Base-by-base conservation (phyloP, 2,888 invertebrate species). In the Anodontia alba region DNA sequence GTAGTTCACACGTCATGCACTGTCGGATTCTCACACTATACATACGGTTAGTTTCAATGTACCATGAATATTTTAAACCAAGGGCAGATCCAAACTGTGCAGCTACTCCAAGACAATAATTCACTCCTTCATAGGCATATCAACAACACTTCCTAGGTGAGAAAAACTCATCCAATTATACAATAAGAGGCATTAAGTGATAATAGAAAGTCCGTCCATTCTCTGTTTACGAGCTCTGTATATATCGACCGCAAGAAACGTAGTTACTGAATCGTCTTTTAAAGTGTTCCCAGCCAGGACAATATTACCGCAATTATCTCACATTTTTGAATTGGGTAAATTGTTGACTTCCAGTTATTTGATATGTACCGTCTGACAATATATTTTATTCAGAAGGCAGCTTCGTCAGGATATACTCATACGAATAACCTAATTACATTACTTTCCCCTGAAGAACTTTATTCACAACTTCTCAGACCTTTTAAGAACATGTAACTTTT, bases 121-220 rank as follows among this genome's bases (percentile, higher is more conserved):
- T 62, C 62, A 20, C 33, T 12, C 20, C 62, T 33, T 62, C 62
- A 17, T 33, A 8, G 20, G 62, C 33, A 33, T 62, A 62, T 17
- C 33, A 62, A 62, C 23, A 62, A 62, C 62, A 62, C 62, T 62
- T 33, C 33, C 42, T 1, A 38, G 75, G 77, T 81, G 84, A 77
- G 77, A 80, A 67, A 80, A 73, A 68, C 68, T 75, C 77, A 77
- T 84, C 77, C 79, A 81, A 84, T 84, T 84, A 84, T 70, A 17
- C 66, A 69, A 72, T 79, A 78, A 49, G 69, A 73, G 79, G 73
- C 70, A 62, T 79, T 26, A 69, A 79, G 78, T 62, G 73, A 70
- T 76, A 76, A 76, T 57, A 75, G 69, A 43, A 69, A 36, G 20
- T 29, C 26, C 43, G 46, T 46, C 69, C 43, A 69, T 43, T 42